These are phyloP conservation scores for Eurystomus gularis DNA, from an alignment of 2,113 vertebrate species.

Conservation along the genomic window DNA sequence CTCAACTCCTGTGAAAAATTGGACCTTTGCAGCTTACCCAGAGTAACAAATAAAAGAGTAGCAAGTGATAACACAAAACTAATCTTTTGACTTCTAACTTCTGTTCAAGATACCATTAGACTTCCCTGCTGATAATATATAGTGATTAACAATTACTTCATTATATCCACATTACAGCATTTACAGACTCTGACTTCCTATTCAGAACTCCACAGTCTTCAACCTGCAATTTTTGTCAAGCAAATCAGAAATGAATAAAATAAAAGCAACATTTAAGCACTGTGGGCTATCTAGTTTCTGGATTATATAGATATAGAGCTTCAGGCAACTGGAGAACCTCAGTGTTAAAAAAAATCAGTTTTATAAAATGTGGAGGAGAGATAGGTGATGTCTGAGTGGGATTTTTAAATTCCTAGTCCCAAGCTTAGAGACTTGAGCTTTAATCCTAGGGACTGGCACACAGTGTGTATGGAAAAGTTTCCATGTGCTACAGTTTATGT, in stretches of 20 bases:
- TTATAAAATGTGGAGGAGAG: not conserved
- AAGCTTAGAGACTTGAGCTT: not conserved
- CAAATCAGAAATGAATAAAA: not conserved
- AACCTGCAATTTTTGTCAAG: not conserved
- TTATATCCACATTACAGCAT: not conserved
- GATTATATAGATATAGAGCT: not conserved
- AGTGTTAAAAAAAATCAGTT: not conserved
- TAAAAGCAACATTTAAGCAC: not conserved
- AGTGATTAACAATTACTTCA: not conserved
- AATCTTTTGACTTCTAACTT: not conserved
- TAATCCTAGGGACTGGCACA: not conserved
- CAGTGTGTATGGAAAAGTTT: conserved; percentile 6
- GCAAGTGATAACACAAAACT: not conserved
- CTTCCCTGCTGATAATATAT: not conserved
- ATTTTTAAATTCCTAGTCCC: not conserved
- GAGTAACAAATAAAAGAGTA: not conserved
- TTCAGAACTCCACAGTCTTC: not conserved
- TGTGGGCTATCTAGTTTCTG: not conserved
- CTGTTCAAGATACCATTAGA: not conserved
- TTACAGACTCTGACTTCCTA: not conserved
- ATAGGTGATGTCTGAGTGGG: not conserved
- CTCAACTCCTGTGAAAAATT: not conserved
- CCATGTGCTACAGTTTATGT: conserved; percentile 55
- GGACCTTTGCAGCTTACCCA: not conserved
- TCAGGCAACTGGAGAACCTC: not conserved